Conservation (phyloP, 2,888 invertebrate genomes). For the Achlya flavicornis region DNA sequence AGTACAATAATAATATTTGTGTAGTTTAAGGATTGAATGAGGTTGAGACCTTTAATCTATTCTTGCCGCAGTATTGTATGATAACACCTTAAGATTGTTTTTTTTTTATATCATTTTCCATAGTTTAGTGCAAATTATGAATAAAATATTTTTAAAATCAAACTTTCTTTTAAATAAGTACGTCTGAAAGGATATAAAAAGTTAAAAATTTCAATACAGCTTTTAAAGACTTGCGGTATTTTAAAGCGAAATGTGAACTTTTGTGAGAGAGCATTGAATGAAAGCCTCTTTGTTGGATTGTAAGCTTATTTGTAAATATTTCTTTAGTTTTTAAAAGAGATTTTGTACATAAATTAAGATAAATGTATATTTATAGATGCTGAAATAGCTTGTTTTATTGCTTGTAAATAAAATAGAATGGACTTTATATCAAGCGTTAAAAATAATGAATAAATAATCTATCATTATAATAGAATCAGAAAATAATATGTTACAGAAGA, state of each 20-base stretch:
- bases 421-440: conserved; percentile 29
- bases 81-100: background rate
- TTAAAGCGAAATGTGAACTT: background rate
- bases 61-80: too few relatives aligned
- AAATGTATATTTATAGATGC: conserved; percentile 43
- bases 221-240: background rate
- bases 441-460: conserved; percentile 2
- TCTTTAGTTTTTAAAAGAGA: conserved; percentile 28
- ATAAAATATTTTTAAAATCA: background rate
- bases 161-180: background rate
- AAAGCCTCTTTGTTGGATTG: background rate
- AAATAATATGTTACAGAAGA: conserved; percentile 34
- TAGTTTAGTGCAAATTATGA: background rate
- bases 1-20: conserved; percentile 30
- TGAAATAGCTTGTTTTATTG: conserved; percentile 38
- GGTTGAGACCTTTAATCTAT: too few relatives aligned
- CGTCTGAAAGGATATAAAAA: background rate
- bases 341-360: conserved; percentile 38
- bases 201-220: background rate
- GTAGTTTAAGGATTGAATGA: conserved; percentile 22
- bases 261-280: background rate
- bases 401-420: conserved; percentile 47
- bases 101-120: background rate
- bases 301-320: conserved; percentile 37
- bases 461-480: conserved; percentile 35